These are phyloP conservation scores for Phenganax subtilis DNA, from an alignment of 92 coral and sea anemone species.

Conservation along the genomic window DNA sequence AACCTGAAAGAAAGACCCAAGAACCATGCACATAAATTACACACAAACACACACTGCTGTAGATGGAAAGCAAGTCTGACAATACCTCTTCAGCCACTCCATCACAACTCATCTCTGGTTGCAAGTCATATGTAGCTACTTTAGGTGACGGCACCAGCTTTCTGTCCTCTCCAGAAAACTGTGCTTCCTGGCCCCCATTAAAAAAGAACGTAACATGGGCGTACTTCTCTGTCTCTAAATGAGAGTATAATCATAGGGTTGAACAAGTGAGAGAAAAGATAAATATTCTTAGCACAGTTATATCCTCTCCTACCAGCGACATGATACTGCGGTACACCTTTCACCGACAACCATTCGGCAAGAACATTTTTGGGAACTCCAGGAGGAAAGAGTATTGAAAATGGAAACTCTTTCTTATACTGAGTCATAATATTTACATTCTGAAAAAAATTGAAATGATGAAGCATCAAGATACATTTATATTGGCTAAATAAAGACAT, in stretches of 20 bases:
- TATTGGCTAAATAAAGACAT: not conserved
- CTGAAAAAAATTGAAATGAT: not conserved
- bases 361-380: conserved; percentile 87
- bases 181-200: conserved; percentile 92
- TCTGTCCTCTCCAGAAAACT: conserved; percentile 82
- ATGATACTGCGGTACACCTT: conserved; percentile 78
- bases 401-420: conserved; percentile 94
- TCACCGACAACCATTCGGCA: conserved; percentile 82
- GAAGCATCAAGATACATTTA: not conserved
- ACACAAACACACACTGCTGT: not conserved
- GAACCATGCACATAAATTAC: not conserved
- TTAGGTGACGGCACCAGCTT: conserved; percentile 83
- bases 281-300: not conserved
- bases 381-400: conserved; percentile 80
- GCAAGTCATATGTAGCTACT: conserved; percentile 88
- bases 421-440: conserved; percentile 65
- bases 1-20: conserved; percentile 45
- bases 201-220: conserved; percentile 98
- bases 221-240: conserved; percentile 87
- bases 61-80: not conserved
- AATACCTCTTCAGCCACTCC: conserved; percentile 88
- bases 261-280: not conserved
- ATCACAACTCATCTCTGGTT: conserved; percentile 79
- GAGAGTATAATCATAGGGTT: not conserved
- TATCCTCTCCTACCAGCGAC: conserved; percentile 66